Evolutionary conservation across 2,888 invertebrate species (phyloP).

Genomic region (Cerastoderma edule): DNA sequence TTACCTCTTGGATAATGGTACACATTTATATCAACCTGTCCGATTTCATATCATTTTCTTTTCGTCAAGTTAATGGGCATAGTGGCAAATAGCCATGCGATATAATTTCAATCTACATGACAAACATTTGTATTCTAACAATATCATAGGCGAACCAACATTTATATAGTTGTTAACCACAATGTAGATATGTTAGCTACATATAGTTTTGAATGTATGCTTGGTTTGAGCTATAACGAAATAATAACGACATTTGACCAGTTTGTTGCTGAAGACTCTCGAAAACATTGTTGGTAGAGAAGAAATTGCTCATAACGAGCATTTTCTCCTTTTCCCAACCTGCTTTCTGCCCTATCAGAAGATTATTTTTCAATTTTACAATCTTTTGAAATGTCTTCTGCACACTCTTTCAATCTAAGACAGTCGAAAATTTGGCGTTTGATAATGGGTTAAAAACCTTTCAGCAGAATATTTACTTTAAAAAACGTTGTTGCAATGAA

Average conservation of each 20-base stretch:
- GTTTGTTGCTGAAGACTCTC: not conserved
- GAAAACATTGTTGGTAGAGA: not conserved
- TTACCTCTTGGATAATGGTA: not conserved
- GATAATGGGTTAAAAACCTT: not conserved
- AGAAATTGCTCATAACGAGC: not conserved
- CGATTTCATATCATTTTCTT: no score
- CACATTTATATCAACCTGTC: no score
- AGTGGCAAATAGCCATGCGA: no score
- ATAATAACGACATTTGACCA: not conserved
- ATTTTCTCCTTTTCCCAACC: constrained; percentile 8
- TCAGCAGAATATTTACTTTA: not conserved
- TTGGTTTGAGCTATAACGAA: not conserved
- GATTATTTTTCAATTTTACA: not conserved
- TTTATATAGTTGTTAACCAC: not conserved
- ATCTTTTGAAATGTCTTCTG: no score
- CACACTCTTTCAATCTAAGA: not conserved
- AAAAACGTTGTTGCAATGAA: not conserved
- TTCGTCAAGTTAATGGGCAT: no score
- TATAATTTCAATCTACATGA: not conserved
- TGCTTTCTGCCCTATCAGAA: no score
- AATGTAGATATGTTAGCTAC: not conserved
- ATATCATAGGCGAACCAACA: not conserved
- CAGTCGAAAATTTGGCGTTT: not conserved
- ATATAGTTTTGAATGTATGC: not conserved
- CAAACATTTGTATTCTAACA: not conserved